Percentiles rank a stretch among this genome's conserved stretches.
Conservation (phyloP, 2,797 vertebrate species). For the Artibeus jamaicensis region DNA sequence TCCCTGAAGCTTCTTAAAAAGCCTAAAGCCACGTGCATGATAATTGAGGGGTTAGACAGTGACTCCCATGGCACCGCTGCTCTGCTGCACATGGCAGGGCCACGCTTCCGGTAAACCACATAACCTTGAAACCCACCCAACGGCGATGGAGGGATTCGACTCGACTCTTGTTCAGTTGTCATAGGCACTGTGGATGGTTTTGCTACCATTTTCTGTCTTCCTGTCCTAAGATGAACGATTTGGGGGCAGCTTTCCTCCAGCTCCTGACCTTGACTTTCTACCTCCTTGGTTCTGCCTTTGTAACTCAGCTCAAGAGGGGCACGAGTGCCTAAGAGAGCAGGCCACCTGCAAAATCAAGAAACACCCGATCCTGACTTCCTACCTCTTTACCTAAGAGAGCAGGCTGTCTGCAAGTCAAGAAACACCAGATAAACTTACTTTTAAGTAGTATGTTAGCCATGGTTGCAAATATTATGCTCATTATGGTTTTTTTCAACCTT, state of each 20-base stretch:
- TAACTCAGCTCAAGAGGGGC: background rate
- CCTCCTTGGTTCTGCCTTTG: background rate
- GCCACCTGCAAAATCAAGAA: background rate
- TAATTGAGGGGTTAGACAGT: background rate
- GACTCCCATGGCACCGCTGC: fast-evolving
- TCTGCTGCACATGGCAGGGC: background rate
- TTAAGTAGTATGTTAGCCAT: background rate
- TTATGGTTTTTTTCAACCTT: background rate
- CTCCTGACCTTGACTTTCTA: background rate
- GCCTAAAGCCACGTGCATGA: background rate
- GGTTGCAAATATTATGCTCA: background rate
- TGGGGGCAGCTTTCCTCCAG: background rate
- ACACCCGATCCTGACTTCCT: background rate
- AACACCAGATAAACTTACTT: background rate
- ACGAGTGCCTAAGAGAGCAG: background rate
- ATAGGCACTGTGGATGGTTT: background rate
- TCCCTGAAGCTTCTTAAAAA: background rate
- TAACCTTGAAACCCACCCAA: background rate
- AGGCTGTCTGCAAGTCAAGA: background rate
- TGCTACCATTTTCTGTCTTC: background rate
- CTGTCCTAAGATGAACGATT: background rate
- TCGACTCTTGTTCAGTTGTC: background rate
- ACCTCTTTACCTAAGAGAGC: background rate
- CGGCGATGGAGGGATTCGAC: background rate
- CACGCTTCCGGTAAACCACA: background rate